These are phyloP conservation scores for Eulemur macaco DNA, from an alignment of 2,113 vertebrate species.

Conservation along the genomic window DNA sequence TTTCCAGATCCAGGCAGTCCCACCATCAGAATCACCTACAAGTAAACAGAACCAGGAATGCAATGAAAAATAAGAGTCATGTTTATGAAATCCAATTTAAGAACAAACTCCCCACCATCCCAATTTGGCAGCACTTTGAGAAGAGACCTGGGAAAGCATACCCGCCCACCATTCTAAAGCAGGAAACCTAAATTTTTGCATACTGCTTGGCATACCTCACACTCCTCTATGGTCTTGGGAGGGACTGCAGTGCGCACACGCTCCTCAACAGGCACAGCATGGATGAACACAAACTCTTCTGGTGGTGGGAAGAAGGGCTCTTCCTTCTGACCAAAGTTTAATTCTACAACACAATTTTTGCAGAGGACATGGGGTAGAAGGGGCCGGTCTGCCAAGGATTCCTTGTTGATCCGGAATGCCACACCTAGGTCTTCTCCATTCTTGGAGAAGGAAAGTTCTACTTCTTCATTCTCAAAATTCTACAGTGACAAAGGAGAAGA, in stretches of 20 bases:
- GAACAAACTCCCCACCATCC: not conserved
- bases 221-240: conserved; percentile 83
- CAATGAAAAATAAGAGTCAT: not conserved
- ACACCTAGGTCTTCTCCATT: conserved; percentile 88
- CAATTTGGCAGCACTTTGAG: not conserved
- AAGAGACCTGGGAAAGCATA: not conserved
- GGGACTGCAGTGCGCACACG: conserved; percentile 77
- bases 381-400: conserved; percentile 79
- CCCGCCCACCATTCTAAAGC: not conserved
- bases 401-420: conserved; percentile 85
- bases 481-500: conserved; percentile 70
- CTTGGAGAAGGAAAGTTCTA: conserved; percentile 90
- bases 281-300: conserved; percentile 84
- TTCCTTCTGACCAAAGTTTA: conserved; percentile 87
- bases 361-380: conserved; percentile 92
- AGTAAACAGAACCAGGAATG: not conserved
- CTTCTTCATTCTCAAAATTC: conserved; percentile 83
- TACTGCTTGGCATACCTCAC: conserved; percentile 84
- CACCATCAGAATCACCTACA: conserved; percentile 92
- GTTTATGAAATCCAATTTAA: not conserved
- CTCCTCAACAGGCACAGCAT: conserved; percentile 80
- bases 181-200: too few species aligned
- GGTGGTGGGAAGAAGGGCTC: conserved; percentile 86
- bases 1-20: conserved; percentile 93
- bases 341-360: conserved; percentile 87